Percentiles rank a stretch among this genome's conserved stretches.
Conservation (phyloP, 2,797 vertebrate genomes). For the Sarcoramphus papa region DNA sequence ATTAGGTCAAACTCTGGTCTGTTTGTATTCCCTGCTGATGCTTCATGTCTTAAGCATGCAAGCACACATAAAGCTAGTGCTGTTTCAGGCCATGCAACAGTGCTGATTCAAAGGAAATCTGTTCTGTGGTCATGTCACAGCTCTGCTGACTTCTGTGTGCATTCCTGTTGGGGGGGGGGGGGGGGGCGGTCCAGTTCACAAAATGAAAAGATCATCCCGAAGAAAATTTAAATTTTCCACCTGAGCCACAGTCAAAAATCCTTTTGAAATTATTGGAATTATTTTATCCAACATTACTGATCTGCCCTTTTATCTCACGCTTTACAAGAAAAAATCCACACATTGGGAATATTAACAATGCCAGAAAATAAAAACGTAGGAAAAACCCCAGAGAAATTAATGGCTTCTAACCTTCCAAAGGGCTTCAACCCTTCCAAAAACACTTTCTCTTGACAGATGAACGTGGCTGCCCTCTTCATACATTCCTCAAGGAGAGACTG, state of each 20-base stretch:
- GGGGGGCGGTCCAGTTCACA: not conserved
- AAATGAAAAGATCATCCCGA: not conserved
- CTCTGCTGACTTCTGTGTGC: not conserved
- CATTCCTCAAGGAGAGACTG: not conserved
- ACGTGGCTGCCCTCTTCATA: not conserved
- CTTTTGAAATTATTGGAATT: not conserved
- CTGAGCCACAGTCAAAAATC: not conserved
- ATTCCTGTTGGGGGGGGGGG: not conserved
- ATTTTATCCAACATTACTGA: not conserved
- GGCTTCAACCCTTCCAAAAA: not conserved
- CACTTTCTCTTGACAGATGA: not conserved
- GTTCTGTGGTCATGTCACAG: not conserved
- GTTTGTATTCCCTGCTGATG: not conserved
- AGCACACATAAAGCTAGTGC: not conserved
- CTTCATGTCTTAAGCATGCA: not conserved
- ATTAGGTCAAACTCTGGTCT: not conserved
- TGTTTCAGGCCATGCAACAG: not conserved
- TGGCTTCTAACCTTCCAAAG: not conserved
- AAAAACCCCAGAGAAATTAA: accelerated
- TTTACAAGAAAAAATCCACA: not conserved
- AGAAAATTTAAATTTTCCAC: not conserved
- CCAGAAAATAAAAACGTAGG: not conserved
- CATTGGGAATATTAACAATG: not conserved
- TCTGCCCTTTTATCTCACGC: not conserved
- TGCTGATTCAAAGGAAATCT: not conserved